Evolutionary conservation across 2,797 vertebrate species (phyloP).

Genomic region (Sebastes minor): DNA sequence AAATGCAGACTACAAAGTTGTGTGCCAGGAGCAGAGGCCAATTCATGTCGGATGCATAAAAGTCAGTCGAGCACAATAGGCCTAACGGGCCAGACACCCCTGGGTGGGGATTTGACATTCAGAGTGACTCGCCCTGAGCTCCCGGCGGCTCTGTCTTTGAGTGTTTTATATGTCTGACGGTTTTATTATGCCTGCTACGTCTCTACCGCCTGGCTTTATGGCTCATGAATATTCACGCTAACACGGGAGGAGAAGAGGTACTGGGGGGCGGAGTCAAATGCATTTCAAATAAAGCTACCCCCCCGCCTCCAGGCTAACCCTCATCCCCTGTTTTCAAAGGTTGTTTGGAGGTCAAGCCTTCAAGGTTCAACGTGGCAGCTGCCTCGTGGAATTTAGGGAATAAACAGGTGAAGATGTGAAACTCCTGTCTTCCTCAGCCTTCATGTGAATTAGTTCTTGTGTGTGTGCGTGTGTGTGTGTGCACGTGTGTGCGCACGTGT

Average conservation of each 20-base stretch:
- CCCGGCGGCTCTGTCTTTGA: conserved; percentile 44
- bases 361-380: conserved; percentile 68
- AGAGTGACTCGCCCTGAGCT: conserved; percentile 48
- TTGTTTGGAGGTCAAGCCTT: conserved; percentile 57
- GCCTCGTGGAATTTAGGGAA: conserved; percentile 62
- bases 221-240: conserved; percentile 72
- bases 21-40: conserved; percentile 37
- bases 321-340: conserved; percentile 31
- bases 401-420: conserved; percentile 79
- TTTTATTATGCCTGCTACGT: conserved; percentile 65
- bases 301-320: neutral
- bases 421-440: conserved; percentile 16
- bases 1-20: conserved; percentile 34
- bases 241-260: conserved; percentile 17
- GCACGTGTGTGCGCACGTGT: conserved; percentile 6
- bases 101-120: conserved; percentile 67
- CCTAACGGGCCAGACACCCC: conserved; percentile 55
- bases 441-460: neutral
- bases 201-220: conserved; percentile 61
- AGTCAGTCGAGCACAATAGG: conserved; percentile 62
- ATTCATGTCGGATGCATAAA: conserved; percentile 56
- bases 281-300: conserved; percentile 33
- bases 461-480: conserved; percentile 8
- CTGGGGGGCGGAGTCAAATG: conserved; percentile 42
- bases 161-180: conserved; percentile 69